Evolutionary conservation across 1,140 invertebrate species (phyloP).

Genomic region (Polypedilum vanderplanki): DNA sequence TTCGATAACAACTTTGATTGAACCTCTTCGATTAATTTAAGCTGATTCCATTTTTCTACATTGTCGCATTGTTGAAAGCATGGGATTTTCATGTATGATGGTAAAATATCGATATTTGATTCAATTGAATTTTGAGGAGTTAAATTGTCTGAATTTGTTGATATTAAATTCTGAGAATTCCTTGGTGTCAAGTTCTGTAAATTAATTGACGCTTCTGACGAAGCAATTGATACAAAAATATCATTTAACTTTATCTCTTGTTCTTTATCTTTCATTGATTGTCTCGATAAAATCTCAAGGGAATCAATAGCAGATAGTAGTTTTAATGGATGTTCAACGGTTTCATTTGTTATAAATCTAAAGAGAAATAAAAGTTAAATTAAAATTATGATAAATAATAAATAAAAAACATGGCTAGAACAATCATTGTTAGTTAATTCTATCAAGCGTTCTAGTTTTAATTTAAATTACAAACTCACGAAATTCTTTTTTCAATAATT

Average conservation of each 20-base stretch:
- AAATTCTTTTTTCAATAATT: not conserved
- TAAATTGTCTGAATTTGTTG: too few species aligned
- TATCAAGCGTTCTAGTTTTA: too few species aligned
- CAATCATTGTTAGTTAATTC: too few species aligned
- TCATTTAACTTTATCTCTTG: not conserved
- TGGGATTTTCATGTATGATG: not conserved
- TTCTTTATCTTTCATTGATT: not conserved
- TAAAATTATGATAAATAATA: too few species aligned
- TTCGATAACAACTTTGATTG: too few species aligned
- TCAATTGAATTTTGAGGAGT: too few species aligned
- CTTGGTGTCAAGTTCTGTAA: not conserved
- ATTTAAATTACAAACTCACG: not conserved
- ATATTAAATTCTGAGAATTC: too few species aligned
- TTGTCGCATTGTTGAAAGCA: too few species aligned
- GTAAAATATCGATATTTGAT: not conserved
- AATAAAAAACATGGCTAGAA: too few species aligned
- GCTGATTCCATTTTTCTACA: too few species aligned
- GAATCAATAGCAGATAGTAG: not conserved
- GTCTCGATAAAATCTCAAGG: not conserved
- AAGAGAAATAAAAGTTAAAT: too few species aligned
- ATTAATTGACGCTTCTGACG: not conserved
- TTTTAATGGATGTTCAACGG: not conserved
- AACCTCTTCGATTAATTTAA: too few species aligned
- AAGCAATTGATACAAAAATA: not conserved
- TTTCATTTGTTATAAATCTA: not conserved